Percentiles rank a stretch among this genome's conserved stretches.
phyloP scores from a whole-genome alignment of 2,888 invertebrate genomes.

The Stictocephala bisonia region DNA sequence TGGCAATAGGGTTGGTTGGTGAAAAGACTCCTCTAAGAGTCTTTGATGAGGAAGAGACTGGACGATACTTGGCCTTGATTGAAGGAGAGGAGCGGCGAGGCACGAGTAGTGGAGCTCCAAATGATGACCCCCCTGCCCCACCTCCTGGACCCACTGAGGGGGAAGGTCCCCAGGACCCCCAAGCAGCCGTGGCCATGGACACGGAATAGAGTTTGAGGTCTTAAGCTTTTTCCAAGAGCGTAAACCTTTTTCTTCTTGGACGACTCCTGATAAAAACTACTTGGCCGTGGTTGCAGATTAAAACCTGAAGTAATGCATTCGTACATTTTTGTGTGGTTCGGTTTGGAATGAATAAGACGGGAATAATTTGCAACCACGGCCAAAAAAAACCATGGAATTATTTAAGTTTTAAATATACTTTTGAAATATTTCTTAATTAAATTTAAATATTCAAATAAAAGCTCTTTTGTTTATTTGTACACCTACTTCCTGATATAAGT shows the following conservation, averaged over 20 bases:
- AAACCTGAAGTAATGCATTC: no score
- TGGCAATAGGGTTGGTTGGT: conserved; percentile 94
- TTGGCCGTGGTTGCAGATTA: conserved; percentile 45
- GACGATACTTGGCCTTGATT: conserved; percentile 71
- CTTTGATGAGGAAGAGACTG: conserved; percentile 79
- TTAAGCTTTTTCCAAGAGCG: neutral
- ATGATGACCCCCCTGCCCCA: conserved; percentile 61
- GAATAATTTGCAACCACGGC: conserved; percentile 37
- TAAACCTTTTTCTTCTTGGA: neutral
- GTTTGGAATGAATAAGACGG: no score
- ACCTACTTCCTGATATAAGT: no score
- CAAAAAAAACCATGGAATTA: neutral
- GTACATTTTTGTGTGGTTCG: no score
- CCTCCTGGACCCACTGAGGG: conserved; percentile 58
- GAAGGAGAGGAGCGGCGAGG: conserved; percentile 68
- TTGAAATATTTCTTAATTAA: no score
- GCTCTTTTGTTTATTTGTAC: no score
- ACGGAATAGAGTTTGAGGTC: conserved; percentile 63
- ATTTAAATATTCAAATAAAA: no score
- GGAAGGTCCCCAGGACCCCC: conserved; percentile 66
- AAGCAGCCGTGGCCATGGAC: conserved; percentile 68
- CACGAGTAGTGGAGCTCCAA: conserved; percentile 58
- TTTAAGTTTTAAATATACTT: no score
- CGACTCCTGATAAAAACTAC: neutral
- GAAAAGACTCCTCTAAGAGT: conserved; percentile 84